Conservation (phyloP, 2,113 vertebrate species). For the Forbesichthys papilliferus region DNA sequence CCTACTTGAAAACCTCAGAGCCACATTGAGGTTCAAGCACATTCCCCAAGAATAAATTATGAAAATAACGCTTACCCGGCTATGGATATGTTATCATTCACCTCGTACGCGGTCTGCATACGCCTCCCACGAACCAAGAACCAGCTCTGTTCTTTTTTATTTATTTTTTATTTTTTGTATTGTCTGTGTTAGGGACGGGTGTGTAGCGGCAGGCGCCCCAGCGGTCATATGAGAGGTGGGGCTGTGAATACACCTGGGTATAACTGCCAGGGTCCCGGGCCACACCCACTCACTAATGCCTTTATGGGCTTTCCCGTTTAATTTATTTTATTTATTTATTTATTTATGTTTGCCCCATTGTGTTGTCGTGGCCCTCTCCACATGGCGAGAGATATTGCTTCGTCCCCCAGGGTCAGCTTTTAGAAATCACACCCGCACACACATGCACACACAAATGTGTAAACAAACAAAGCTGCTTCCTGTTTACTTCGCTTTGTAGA, state of each 20-base stretch:
- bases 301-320: slow-evolving; percentile 34
- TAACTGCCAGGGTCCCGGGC: slow-evolving; percentile 40
- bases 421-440: slow-evolving; percentile 39
- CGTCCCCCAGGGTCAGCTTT: neutral
- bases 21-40: slow-evolving; percentile 58
- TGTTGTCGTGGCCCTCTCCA: slow-evolving; percentile 57
- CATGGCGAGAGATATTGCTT: neutral
- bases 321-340: slow-evolving; percentile 41
- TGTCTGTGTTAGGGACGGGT: neutral
- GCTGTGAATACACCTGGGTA: slow-evolving; percentile 59
- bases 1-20: slow-evolving; percentile 35
- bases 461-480: neutral
- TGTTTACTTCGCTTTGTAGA: slow-evolving; percentile 14
- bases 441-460: neutral
- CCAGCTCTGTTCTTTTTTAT: slow-evolving; percentile 42
- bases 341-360: slow-evolving; percentile 32
- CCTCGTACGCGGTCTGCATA: neutral
- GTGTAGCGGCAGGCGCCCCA: slow-evolving; percentile 15
- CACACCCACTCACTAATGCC: slow-evolving; percentile 28
- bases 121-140: slow-evolving; percentile 31
- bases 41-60: slow-evolving; percentile 70
- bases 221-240: slow-evolving; percentile 60
- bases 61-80: slow-evolving; percentile 53
- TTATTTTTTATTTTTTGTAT: slow-evolving; percentile 29
- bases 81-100: slow-evolving; percentile 42